Evolutionary conservation across 2,888 invertebrate genomes (phyloP), one percentile per base, ranked within the genome.

Genomic region (Sicus ferrugineus): DNA sequence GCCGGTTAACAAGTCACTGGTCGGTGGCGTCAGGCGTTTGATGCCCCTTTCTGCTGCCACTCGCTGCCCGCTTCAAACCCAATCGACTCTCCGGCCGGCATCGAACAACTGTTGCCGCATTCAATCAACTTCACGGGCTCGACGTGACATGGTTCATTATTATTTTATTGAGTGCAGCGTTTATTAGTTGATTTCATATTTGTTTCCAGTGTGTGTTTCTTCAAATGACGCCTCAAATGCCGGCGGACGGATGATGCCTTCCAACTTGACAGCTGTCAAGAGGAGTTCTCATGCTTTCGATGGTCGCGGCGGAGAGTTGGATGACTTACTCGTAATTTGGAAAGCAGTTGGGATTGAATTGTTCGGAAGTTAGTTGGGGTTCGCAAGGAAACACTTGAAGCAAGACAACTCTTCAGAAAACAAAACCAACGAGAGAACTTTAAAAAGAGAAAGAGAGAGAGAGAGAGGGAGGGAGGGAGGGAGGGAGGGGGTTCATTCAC

Each of bases 91-190:
- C 30, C 54, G 70, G 65, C 70, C 73, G 70, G 68, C 70, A 70
- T 72, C 73, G 69, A 72, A 64, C 73, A 72, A 72, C 72, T 72
- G 71, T 68, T 73, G 68, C 71, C 71, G 61, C 69, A 68, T 70
- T 73, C 71, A 73, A 73, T 73, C 73, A 73, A 58, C 34, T 31
- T 21, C n/a, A 31, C 23, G 68, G 67, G 46, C 46, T 9, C 46
- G 5, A 50, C 23, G 68, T 73, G 71, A 73, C 70, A 73, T 68
- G 71, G 30, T 65, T 69, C 61, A 69, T 69, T 63, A 68, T 54
- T 52, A 38, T 11, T 21, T 30, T 30, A 59, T 42, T 66, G 52
- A 14, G 23, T 23, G 14, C 23, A 19, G 23, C 54, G 31, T 19
- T 59, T 31, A 19, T 67, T 48, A 23, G 28, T 50, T 4, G 19